Evolutionary conservation across 1,140 invertebrate species (phyloP), one percentile per base, ranked within the genome.

Genomic region (Philopotamus ludificatus): DNA sequence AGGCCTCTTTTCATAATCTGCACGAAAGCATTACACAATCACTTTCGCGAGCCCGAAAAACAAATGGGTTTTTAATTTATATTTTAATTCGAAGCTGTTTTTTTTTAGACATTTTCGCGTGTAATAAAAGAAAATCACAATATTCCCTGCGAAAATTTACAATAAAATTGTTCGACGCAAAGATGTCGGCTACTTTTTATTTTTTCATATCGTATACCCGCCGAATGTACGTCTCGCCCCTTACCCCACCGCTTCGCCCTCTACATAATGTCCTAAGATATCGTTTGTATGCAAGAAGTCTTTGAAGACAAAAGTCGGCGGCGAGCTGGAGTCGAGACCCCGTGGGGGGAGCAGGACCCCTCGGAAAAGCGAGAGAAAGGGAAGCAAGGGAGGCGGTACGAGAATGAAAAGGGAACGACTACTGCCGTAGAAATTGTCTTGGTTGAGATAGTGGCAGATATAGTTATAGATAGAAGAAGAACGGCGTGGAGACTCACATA

Each of bases 251-350:
- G n/a, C n/a, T 57, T 50, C 62, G 39, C 66, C 50, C 49, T n/a
- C 61, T 39, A 45, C 59, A 47, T 55, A 50, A 47, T 66, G 60
- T 58, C 55, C 60, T 74, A 76, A 74, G 71, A 72, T 73, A 76
- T 79, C 79, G 76, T 81, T 81, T 81, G 79, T 80, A 81, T 81
- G 78, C 79, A 76, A 75, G 77, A 75, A 79, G 78, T 79, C 78
- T 77, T 74, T 75, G 76, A 76, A 79, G 77, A 80, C 79, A 79
- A 80, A 79, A 69, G 67, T 69, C 67, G 63, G 67, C 63, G 68
- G 64, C 55, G 64, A 42, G 26, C 77, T 74, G 68, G 76, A 76
- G 74, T 71, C 71, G 76, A 74, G 72, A 75, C 75, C 71, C 65
- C 64, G 70, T 72, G 66, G 71, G 71, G 51, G 59, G 63, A 65